A percentile compares a stretch with the other conserved stretches of the same genome.
These are phyloP conservation scores for Tragelaphus oryx DNA, from an alignment of 2,797 vertebrate genomes.

Conservation along the genomic window DNA sequence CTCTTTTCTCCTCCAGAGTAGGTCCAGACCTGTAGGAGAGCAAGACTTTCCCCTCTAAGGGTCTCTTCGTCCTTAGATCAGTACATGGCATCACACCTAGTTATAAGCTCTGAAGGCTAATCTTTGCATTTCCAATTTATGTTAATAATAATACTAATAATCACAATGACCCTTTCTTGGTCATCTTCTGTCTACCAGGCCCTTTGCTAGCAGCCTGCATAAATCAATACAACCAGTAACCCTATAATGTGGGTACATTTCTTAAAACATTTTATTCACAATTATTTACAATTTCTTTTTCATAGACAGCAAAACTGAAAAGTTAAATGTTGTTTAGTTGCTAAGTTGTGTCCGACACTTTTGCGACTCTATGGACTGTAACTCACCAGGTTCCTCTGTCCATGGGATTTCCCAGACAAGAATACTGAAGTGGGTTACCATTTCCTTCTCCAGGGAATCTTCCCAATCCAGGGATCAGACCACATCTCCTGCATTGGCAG, in stretches of 20 bases:
- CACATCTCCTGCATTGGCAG: not conserved
- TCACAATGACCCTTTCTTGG: not conserved
- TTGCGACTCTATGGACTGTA: not conserved
- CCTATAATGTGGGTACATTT: not conserved
- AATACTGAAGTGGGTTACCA: not conserved
- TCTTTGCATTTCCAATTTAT: not conserved
- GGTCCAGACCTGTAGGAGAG: not conserved
- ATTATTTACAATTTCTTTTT: slow-evolving; percentile 30
- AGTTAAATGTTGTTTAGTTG: not conserved
- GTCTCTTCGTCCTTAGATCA: not conserved
- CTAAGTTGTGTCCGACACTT: not conserved
- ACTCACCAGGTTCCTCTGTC: not conserved
- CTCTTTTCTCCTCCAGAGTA: not conserved
- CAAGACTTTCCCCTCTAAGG: not conserved
- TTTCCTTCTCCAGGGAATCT: not conserved
- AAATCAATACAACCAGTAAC: not conserved
- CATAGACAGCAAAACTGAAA: slow-evolving; percentile 38
- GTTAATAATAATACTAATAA: not conserved
- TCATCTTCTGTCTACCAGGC: not conserved
- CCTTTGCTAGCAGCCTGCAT: not conserved
- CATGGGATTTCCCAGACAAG: not conserved
- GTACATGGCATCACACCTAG: not conserved
- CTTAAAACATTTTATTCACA: slow-evolving; percentile 1
- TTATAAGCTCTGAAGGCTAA: not conserved
- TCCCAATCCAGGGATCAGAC: not conserved